A percentile compares a stretch with the other conserved stretches of the same genome.
Evolutionary conservation across 2,113 vertebrate species (phyloP).

Genomic region (Tichodroma muraria): DNA sequence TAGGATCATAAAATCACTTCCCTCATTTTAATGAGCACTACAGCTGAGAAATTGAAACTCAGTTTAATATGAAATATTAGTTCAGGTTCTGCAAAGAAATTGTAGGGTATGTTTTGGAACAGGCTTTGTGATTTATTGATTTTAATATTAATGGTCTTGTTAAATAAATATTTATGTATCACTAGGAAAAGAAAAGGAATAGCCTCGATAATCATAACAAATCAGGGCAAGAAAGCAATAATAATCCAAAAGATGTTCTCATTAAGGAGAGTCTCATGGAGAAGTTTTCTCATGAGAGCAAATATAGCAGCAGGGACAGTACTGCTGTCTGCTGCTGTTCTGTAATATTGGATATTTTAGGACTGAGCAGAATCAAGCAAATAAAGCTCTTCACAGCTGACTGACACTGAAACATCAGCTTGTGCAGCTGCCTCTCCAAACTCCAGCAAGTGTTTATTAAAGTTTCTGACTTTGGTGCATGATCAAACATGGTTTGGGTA

Average conservation of each 20-base stretch:
- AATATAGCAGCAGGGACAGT: neutral
- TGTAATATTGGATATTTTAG: neutral
- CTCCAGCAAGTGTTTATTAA: neutral
- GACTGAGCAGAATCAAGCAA: neutral
- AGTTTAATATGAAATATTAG: neutral
- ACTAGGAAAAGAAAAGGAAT: neutral
- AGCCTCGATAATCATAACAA: neutral
- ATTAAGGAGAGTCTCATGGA: neutral
- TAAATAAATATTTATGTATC: neutral
- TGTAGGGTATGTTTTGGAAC: neutral
- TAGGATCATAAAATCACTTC: neutral
- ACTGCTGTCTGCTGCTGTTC: neutral
- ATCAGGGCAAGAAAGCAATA: neutral
- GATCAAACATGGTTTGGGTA: neutral
- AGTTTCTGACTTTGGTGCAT: neutral
- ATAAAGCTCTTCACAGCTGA: neutral
- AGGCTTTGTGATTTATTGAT: neutral
- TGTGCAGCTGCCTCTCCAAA: neutral
- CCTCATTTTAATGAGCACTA: neutral
- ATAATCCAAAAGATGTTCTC: neutral
- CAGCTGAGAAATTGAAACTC: neutral
- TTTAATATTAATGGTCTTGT: neutral
- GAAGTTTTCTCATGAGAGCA: neutral
- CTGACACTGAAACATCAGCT: neutral
- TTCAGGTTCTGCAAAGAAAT: neutral